Percentiles rank a stretch among this genome's conserved stretches.
Conservation (phyloP, 1,140 invertebrate genomes). For the Tribolium madens region DNA sequence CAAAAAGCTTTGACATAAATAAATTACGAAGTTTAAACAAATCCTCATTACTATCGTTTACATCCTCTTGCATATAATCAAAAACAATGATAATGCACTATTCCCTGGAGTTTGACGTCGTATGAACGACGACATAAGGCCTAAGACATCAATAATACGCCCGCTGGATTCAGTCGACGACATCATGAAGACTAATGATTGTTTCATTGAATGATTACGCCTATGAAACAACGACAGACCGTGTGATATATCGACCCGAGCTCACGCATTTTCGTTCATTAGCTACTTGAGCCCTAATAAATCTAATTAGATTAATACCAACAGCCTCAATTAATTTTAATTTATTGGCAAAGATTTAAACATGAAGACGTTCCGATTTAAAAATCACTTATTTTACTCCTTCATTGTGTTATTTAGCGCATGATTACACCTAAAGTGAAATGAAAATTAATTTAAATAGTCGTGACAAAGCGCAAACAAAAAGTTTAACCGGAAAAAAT, state of each 20-base stretch:
- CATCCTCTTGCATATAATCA: constrained; percentile 47
- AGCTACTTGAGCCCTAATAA: constrained; percentile 29
- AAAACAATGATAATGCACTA: constrained; percentile 46
- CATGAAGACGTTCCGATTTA: constrained; percentile 6
- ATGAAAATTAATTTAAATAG: constrained; percentile 44
- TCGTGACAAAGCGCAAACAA: constrained; percentile 37
- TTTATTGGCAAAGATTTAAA: background rate
- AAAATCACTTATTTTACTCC: constrained; percentile 15
- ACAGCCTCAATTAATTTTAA: constrained; percentile 4
- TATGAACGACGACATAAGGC: constrained; percentile 42
- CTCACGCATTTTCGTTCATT: constrained; percentile 37
- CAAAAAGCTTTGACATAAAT: constrained; percentile 44
- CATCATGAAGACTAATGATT: constrained; percentile 52
- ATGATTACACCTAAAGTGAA: constrained; percentile 35
- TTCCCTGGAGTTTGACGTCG: background rate
- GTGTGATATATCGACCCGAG: constrained; percentile 37
- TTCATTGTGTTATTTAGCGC: constrained; percentile 42
- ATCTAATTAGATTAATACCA: constrained; percentile 14
- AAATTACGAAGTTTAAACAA: constrained; percentile 46
- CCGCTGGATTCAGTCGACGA: constrained; percentile 41
- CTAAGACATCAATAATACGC: constrained; percentile 45
- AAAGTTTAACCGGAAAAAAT: constrained; percentile 37
- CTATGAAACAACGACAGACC: constrained; percentile 36
- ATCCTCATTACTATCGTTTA: constrained; percentile 41
- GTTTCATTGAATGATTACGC: constrained; percentile 52